Evolutionary conservation across 1,140 invertebrate genomes (phyloP), one percentile per base, ranked within the genome.

Genomic region (Zaprionus ornatus): DNA sequence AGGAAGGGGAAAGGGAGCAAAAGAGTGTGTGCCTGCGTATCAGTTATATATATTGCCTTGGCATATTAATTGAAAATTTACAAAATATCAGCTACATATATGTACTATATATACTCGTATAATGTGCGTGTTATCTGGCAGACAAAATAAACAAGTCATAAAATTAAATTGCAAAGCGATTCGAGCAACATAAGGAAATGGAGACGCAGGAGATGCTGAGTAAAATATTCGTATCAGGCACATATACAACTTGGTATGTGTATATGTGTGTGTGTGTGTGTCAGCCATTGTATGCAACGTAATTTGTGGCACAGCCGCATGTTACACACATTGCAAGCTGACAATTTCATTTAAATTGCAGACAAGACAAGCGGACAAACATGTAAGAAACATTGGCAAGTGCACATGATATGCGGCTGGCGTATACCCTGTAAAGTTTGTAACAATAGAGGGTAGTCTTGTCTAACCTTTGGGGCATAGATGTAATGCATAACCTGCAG

Each of bases 341-440:
- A 87, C 84, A 87, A 87, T 90, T 87, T 87, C 84, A 87, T 87
- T 87, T 87, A 84, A 87, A 87, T 87, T 88, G 77, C 74, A 87
- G 76, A 70, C 83, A 82, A 85, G 82, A 84, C 65, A 79, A 62
- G 71, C 62, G 62, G 21, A 64, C 56, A 73, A 45, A 10, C 15
- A 42, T 13, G 27, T 29, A 64, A 52, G 60, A 32, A 57, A n/a
- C n/a, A 19, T 35, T 17, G 35, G 27, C 6, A 32, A 21, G 10
- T 19, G 27, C 1, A 27, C 17, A 17, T 45, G n/a, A 9, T 17
- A n/a, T 9, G 40, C 4, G 52, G 60, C 45, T 17, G 2, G 2
- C 1, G 1, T 3, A 64, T 64, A 69, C 54, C 59, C 67, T 75
- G 19, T 32, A 32, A 32, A 10, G 10, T 32, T 10, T 32, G 9